phyloP scores from a whole-genome alignment of 2,888 invertebrate species.

The Nebria brevicollis region DNA sequence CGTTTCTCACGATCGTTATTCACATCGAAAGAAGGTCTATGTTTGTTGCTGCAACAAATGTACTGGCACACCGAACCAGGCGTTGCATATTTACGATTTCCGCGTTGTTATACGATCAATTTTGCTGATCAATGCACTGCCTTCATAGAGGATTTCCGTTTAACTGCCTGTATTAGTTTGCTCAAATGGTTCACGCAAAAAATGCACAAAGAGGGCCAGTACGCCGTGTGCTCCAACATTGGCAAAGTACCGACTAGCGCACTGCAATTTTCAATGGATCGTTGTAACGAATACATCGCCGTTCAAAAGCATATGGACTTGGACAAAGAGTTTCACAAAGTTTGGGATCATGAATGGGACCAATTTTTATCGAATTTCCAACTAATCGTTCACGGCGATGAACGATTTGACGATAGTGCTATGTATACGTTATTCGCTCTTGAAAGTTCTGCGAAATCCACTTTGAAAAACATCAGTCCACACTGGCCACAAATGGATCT shows the following conservation, averaged over 20 bases:
- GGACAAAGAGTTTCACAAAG: conserved; percentile 69
- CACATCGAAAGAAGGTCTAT: conserved; percentile 92
- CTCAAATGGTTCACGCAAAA: conserved; percentile 79
- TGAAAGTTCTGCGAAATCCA: conserved; percentile 68
- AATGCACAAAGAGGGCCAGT: conserved; percentile 67
- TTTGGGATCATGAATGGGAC: conserved; percentile 92
- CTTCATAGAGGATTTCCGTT: conserved; percentile 88
- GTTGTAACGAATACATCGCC: conserved; percentile 81
- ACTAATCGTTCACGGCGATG: conserved; percentile 73
- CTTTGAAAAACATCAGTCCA: conserved; percentile 73
- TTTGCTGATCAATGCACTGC: conserved; percentile 83
- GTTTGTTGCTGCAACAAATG: conserved; percentile 80
- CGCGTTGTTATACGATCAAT: conserved; percentile 72
- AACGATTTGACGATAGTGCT: conserved; percentile 44
- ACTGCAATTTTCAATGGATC: conserved; percentile 83
- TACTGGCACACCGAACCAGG: conserved; percentile 88
- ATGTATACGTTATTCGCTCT: conserved; percentile 51
- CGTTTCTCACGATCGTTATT: conserved; percentile 88
- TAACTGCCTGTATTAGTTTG: conserved; percentile 87
- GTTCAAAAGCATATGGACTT: conserved; percentile 80
- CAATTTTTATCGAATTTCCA: conserved; percentile 79
- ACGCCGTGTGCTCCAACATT: conserved; percentile 66
- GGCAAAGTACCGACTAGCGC: conserved; percentile 80
- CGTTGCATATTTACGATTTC: conserved; percentile 82
- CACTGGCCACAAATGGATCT: conserved; percentile 85